Evolutionary conservation across 2,113 vertebrate species (phyloP), one percentile per base, ranked within the genome.

Genomic region (Sinocyclocheilus anshuiensis): DNA sequence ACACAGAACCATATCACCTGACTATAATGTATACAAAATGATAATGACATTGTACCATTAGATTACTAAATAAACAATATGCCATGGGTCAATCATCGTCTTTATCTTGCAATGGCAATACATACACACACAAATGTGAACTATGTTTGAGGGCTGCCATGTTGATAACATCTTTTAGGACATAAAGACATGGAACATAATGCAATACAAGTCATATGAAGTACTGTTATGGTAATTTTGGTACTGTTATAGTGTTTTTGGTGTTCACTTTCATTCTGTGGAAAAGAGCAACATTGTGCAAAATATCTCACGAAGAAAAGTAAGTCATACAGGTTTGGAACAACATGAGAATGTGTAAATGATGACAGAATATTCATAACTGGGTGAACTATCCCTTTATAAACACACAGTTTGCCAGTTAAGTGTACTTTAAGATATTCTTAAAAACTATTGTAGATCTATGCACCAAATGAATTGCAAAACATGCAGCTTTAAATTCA

Each of bases 401-500:
- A 74, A 42, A 74, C 4, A 11, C 42, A 50, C 1, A 26, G n/a
- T 50, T 50, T 78, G 5, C 4, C 18, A 59, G 77, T 59, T 36
- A 78, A 45, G 42, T 8, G 39, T 42, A 42, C 39, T 42, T 42
- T 8, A 42, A 80, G 55, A 65, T 83, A 80, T 78, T 39, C 77
- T n/a, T 36, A 63, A 57, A 29, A 75, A 76, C 10, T 48, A 48
- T 11, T 48, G 45, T 45, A 42, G 42, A 42, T 42, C 7, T 42
- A 42, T 42, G 7, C 20, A 81, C 48, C 45, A 79, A 69, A 82
- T 59, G 50, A 71, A 81, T 26, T 75, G 80, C 71, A 82, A 67
- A 33, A 83, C 67, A 71, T 78, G 29, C 67, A 81, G 57, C 71
- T 86, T 86, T 79, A 75, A 88, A 84, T 71, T 81, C 71, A 87